These are phyloP conservation scores for Cricetomys ansorgei DNA, from an alignment of 2,113 vertebrate species.

Conservation along the genomic window DNA sequence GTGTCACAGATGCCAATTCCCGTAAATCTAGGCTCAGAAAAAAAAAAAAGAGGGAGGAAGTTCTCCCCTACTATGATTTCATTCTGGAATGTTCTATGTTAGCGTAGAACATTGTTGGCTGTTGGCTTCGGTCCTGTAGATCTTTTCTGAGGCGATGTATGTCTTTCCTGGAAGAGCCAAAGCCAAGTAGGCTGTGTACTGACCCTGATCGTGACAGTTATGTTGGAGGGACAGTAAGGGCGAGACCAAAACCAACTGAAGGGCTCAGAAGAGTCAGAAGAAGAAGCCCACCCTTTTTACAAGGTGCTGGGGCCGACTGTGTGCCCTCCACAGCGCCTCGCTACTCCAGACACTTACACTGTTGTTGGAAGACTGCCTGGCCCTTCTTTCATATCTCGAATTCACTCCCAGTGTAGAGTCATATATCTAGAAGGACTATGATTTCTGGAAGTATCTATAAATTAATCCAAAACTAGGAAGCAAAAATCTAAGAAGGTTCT, in stretches of 20 bases:
- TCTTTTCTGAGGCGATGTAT: not conserved
- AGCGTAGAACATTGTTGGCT: not conserved
- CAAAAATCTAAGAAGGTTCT: not conserved
- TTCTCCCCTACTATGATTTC: not conserved
- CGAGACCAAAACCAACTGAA: not conserved
- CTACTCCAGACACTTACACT: not conserved
- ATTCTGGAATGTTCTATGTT: not conserved
- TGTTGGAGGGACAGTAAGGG: not conserved
- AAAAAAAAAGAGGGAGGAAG: not conserved
- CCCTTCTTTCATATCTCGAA: not conserved
- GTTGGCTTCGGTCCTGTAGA: fast-evolving
- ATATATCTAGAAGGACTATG: not conserved
- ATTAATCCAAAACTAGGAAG: not conserved
- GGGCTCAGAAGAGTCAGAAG: not conserved
- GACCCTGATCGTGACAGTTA: not conserved
- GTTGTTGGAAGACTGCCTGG: not conserved
- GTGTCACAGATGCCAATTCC: not conserved
- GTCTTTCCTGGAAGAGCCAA: not conserved
- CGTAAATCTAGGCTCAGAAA: slow-evolving; percentile 7
- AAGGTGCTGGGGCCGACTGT: not conserved
- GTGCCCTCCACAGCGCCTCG: not conserved
- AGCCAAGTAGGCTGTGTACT: not conserved
- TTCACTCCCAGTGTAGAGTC: not conserved
- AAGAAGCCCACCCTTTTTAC: not conserved
- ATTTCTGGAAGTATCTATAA: slow-evolving; percentile 26